phyloP scores from a whole-genome alignment of 2,888 invertebrate species.

The Matsumyia berberina region DNA sequence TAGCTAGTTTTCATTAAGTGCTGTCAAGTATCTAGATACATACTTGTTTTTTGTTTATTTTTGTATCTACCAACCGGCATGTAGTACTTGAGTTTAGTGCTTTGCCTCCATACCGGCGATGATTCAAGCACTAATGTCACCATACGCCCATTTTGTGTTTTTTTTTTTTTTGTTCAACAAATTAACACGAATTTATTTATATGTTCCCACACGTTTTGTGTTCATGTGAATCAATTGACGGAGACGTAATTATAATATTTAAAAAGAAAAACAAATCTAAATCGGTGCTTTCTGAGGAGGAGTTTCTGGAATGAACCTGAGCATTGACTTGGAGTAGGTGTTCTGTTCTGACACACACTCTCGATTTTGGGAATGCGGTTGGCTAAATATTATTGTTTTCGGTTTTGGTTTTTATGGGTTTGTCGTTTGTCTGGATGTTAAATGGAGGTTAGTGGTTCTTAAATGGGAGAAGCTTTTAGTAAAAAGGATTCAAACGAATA shows the following conservation, averaged over 20 bases:
- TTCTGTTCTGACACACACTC: neutral
- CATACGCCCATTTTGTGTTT: constrained; percentile 10
- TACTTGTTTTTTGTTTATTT: neutral
- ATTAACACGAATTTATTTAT: neutral
- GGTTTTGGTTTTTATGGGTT: constrained; percentile 1
- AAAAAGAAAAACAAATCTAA: too few relatives aligned
- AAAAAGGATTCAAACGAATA: neutral
- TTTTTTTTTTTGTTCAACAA: constrained; percentile 4
- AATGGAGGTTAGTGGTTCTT: constrained; percentile 19
- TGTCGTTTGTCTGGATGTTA: neutral
- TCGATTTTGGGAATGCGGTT: neutral
- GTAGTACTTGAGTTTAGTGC: neutral
- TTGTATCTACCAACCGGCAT: constrained; percentile 8
- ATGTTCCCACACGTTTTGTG: constrained; percentile 3
- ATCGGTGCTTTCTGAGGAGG: neutral
- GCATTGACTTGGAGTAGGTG: constrained; percentile 9
- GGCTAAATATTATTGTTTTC: neutral
- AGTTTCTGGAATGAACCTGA: neutral
- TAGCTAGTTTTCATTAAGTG: constrained; percentile 1
- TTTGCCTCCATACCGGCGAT: neutral
- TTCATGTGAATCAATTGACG: too few relatives aligned
- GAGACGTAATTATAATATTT: too few relatives aligned
- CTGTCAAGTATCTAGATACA: constrained; percentile 11
- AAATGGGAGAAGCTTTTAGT: neutral
- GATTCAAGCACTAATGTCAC: constrained; percentile 8